A percentile compares a stretch with the other conserved stretches of the same genome.
Conservation (phyloP, 2,113 vertebrate genomes). For the Barnardius zonarius region DNA sequence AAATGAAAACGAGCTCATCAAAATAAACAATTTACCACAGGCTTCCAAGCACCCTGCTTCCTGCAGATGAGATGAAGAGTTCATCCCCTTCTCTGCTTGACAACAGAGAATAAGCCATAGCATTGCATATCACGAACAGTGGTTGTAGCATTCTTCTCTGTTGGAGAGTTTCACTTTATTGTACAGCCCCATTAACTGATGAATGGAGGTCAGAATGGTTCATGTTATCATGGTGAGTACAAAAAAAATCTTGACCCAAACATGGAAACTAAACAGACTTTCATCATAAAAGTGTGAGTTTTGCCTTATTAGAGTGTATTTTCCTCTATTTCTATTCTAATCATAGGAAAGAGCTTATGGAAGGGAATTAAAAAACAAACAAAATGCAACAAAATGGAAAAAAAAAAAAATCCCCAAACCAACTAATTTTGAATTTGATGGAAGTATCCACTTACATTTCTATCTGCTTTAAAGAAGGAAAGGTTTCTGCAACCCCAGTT, state of each 20-base stretch:
- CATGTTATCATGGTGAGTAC: not conserved
- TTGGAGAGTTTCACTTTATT: slow-evolving; percentile 40
- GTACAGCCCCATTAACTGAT: slow-evolving; percentile 30
- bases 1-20: slow-evolving; percentile 24
- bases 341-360: not conserved
- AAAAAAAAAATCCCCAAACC: too few relatives aligned
- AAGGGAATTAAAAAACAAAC: not conserved
- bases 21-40: slow-evolving; percentile 42
- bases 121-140: not conserved
- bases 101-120: slow-evolving; percentile 19
- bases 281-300: not conserved
- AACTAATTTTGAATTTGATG: not conserved
- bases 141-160: slow-evolving; percentile 22
- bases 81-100: slow-evolving; percentile 53
- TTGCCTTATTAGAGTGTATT: not conserved
- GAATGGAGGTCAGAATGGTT: slow-evolving; percentile 37
- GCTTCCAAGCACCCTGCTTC: slow-evolving; percentile 24
- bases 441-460: not conserved
- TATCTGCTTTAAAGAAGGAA: not conserved
- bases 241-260: slow-evolving; percentile 29
- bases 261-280: not conserved
- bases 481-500: not conserved
- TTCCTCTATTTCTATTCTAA: not conserved
- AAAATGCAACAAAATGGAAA: not conserved
- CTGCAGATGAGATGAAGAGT: slow-evolving; percentile 37